Base-by-base conservation (phyloP, 2,797 vertebrate species). In the Betta splendens region DNA sequence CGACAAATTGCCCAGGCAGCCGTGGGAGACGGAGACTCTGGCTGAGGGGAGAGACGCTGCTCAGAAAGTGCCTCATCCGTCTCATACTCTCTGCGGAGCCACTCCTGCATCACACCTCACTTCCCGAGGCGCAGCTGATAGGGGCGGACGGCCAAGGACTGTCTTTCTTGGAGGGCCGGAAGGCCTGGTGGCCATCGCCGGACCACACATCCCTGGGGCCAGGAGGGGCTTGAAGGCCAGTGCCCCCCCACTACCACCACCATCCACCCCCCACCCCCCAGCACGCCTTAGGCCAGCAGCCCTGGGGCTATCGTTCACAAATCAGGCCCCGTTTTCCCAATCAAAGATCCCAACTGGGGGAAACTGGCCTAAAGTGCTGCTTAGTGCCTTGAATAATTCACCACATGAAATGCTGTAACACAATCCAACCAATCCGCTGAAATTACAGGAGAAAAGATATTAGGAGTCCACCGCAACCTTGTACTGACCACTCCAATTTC, bases 361-460 rank as follows among this genome's bases (percentile, higher is more conserved):
- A 80, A 86, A 85, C 70, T 70, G 77, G 81, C 85, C 86, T 77
- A 87, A 89, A 78, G 84, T 87, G 90, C 83, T 88, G 75, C 89
- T 91, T 87, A 90, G 80, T 58, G 71, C 60, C 75, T 82, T 93
- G 87, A 93, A 93, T 93, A 89, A 93, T 93, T 92, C 86, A 92
- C 83, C 81, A 71, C 35, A 48, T 10, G 44, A 72, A 83, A 87
- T 86, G 85, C 88, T 76, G 80, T 85, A 79, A 71, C 73, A 75
- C 57, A 66, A 75, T 87, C 26, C 63, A 82, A 88, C 77, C 11
- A n/a, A 25, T 80, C 66, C 42, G 13, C 46, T 35, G 66, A 75
- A 73, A 64, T 80, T 60, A 69, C n/a, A 61, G 3, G 7, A n/a
- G 18, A 55, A 61, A 28, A 43, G 45, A 62, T 61, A 62, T 45